Evolutionary conservation across 2,113 vertebrate species (phyloP), one percentile per base, ranked within the genome.

Genomic region (Aplodontia rufa): DNA sequence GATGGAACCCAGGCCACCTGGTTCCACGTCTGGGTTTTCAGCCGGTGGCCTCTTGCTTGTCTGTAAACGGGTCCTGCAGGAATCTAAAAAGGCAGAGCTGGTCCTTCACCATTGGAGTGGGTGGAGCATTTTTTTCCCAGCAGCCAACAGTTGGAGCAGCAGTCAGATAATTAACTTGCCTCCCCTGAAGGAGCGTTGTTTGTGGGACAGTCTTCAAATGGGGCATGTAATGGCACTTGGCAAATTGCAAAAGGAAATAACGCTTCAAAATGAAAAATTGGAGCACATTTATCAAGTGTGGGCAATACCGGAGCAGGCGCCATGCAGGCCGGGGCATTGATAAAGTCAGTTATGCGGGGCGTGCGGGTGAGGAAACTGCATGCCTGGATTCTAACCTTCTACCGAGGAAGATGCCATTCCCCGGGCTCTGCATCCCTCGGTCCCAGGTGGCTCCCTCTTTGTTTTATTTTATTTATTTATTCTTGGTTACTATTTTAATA

Each of bases 231-330:
- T 96, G 95, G 64, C 37, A 90, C 66, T 45, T 92, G 94, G 95
- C 87, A 96, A 96, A 96, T 96, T 98, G 91, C 80, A 92, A 96
- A 91, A 98, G 96, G 69, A 96, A 98, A 95, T 95, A 89, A 93
- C 32, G 74, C 90, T 98, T 98, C 98, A 97, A 49, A 95, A 90
- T 97, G 98, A 98, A 96, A 96, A 98, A 98, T 88, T 1, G 91
- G 87, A 93, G 74, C 22, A 28, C 96, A 98, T 97, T 98, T 92
- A 94, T 98, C 93, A 96, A 94, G 49, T 16, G 75, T 42, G 96
- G 72, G 90, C 14, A 78, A 37, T 69, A 51, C 92, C 93, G 64
- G 72, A 76, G 37, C 51, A 60, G 78, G 71, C 68, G 5, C 37
- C 72, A 74, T 96, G 58, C 51, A 16, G 96, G 78, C 42, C 79